Evolutionary conservation across 1,140 invertebrate genomes (phyloP), one percentile per base, ranked within the genome.

Genomic region (Schlechtendalia chinensis): DNA sequence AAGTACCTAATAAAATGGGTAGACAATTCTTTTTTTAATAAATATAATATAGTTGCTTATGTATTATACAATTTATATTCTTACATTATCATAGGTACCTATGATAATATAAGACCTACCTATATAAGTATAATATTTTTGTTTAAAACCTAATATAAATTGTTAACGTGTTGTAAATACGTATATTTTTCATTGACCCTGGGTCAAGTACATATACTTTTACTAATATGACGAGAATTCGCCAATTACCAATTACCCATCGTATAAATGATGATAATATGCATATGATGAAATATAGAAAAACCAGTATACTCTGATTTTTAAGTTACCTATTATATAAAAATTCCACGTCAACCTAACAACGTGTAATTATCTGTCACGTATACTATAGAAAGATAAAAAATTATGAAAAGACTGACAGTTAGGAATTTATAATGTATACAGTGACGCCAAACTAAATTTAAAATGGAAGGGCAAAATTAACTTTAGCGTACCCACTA

Each of bases 131-230:
- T 45, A 67, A n/a, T n/a, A n/a, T n/a, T 65, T 39, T 67, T 45
- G 39, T 50, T 29, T 32, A 32, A 63, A 63, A 29, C 27, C 29
- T 4, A 54, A 54, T 19, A 67, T n/a, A 67, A 39, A 45, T 67
- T n/a, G n/a, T 39, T 29, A 39, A 5, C 11, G 63, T n/a, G 16
- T 19, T 24, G 3, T 17, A 45, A 2, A 29, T 67, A 39, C 14
- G 16, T 24, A 63, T 32, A 69, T 14, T 69, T 69, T 69, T 69
- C 39, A 47, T 47, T 69, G 65, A 69, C 65, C 65, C 39, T 47
- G 12, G 65, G 65, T 69, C 65, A 69, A 69, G 65, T 24, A 69
- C 65, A 24, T 50, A 50, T 69, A 69, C 65, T 69, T 69, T 69
- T 69, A 69, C 65, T 69, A 22, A 19, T 32, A 39, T 10, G 32